These are phyloP conservation scores for Zoanthus sansibaricus DNA, from an alignment of 92 coral and sea anemone species.

Conservation along the genomic window DNA sequence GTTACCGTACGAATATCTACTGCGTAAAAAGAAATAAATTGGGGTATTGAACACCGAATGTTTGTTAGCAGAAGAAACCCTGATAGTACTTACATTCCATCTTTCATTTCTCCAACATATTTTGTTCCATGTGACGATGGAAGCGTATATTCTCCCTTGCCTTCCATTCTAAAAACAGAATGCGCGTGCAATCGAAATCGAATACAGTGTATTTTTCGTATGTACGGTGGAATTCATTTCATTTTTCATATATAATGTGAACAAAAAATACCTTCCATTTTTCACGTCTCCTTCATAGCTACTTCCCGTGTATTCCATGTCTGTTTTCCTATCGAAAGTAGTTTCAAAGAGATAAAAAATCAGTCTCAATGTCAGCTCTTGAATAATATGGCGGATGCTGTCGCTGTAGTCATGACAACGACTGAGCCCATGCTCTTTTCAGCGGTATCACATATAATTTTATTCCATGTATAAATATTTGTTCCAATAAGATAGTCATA, in stretches of 20 bases:
- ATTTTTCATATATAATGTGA: not conserved
- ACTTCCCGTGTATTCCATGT: conserved; percentile 98
- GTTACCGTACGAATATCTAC: no score
- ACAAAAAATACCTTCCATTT: conserved; percentile 84
- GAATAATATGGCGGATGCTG: conserved; percentile 36
- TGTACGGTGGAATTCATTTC: not conserved
- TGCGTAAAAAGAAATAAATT: no score
- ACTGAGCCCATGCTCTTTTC: conserved; percentile 15
- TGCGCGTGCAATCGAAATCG: conserved; percentile 36
- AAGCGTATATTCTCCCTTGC: conserved; percentile 83
- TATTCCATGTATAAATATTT: not conserved
- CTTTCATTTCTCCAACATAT: conserved; percentile 96
- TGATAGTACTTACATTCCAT: conserved; percentile 87
- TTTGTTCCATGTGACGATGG: conserved; percentile 89
- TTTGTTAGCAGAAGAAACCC: not conserved
- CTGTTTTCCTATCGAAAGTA: not conserved
- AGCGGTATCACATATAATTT: conserved; percentile 9
- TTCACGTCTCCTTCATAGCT: conserved; percentile 87
- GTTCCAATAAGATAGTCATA: not conserved
- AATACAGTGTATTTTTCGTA: not conserved
- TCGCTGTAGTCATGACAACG: conserved; percentile 39
- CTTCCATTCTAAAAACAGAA: conserved; percentile 87
- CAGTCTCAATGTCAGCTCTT: not conserved
- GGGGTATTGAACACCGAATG: no score
- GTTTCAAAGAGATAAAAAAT: not conserved